These are phyloP conservation scores for Nomada fucata DNA, from an alignment of 2,888 invertebrate genomes.

Conservation along the genomic window DNA sequence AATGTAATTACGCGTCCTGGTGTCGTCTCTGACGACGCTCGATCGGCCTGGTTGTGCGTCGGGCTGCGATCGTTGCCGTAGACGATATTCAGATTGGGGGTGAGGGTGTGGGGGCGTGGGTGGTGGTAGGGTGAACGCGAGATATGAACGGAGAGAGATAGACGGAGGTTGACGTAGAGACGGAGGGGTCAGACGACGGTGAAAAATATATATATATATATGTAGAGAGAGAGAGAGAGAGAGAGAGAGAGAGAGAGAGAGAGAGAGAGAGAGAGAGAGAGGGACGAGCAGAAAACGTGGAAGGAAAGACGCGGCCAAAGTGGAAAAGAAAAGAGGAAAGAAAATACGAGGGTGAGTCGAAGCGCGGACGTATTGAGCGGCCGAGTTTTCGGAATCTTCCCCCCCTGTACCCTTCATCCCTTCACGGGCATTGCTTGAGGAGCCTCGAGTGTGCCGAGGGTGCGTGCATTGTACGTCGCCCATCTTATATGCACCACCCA, in stretches of 20 bases:
- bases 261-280: neutral
- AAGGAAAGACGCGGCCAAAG: constrained; percentile 33
- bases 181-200: neutral
- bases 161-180: neutral
- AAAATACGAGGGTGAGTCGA: constrained; percentile 71
- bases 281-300: neutral
- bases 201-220: neutral
- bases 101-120: neutral
- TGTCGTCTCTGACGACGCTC: constrained; percentile 62
- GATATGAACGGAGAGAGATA: constrained; percentile 1
- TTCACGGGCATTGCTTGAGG: constrained; percentile 81
- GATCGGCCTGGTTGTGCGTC: constrained; percentile 40
- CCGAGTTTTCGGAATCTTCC: constrained; percentile 82
- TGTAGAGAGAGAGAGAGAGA: neutral
- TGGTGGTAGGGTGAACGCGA: neutral
- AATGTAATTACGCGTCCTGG: constrained; percentile 67
- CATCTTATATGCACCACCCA: constrained; percentile 84
- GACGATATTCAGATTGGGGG: constrained; percentile 26
- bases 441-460: constrained; percentile 82
- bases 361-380: constrained; percentile 80
- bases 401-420: constrained; percentile 71
- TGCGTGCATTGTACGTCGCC: constrained; percentile 83
- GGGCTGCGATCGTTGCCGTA: constrained; percentile 22
- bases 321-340: constrained; percentile 60
- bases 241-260: neutral